Percentiles rank a stretch among this genome's conserved stretches.
These are phyloP conservation scores for Neodon shergylaensis DNA, from an alignment of 2,113 vertebrate species.

Conservation along the genomic window DNA sequence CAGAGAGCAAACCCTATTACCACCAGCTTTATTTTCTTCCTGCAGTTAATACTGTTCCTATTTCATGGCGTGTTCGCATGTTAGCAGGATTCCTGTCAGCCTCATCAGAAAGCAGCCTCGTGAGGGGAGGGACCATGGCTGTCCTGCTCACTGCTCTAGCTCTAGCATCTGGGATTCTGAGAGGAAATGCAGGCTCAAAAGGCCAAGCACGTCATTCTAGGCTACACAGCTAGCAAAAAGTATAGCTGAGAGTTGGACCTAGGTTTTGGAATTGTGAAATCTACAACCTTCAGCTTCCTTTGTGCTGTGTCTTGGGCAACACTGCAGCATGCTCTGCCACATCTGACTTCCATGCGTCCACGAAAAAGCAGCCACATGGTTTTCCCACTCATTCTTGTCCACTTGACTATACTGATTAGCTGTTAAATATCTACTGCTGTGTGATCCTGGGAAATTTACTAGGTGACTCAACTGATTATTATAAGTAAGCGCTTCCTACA, in stretches of 20 bases:
- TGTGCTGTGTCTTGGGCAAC: accelerated
- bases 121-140: accelerated
- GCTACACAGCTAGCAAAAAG: neutral
- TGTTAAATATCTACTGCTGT: neutral
- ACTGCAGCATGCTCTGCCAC: neutral
- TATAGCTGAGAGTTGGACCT: accelerated
- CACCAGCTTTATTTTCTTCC: accelerated
- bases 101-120: neutral
- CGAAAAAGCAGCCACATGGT: neutral
- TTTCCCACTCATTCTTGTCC: neutral
- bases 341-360: neutral
- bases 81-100: neutral
- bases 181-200: neutral
- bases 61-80: accelerated
- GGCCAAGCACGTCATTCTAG: neutral
- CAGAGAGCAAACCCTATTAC: neutral
- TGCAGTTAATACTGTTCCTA: accelerated
- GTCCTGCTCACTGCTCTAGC: neutral
- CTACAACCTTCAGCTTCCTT: neutral
- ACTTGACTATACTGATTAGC: neutral
- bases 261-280: neutral
- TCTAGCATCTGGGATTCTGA: neutral
- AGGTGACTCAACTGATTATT: neutral
- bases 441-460: neutral
- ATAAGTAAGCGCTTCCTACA: neutral